Evolutionary conservation across 2,797 vertebrate genomes (phyloP), one percentile per base, ranked within the genome.

Genomic region (Pseudomugil gertrudae): DNA sequence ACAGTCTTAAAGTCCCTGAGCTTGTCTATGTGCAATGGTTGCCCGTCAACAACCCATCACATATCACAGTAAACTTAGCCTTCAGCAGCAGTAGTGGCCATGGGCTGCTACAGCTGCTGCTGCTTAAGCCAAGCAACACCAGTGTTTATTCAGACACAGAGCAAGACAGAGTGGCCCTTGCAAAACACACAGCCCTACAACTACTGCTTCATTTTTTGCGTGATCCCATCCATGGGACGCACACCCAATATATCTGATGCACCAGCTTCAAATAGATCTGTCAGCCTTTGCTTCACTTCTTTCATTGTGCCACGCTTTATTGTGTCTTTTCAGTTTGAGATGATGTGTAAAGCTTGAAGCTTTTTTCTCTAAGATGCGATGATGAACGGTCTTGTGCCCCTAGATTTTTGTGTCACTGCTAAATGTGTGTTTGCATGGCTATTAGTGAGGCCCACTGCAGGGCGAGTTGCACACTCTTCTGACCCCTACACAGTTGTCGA

Each of bases 371-470:
- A 14, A 38, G 52, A 69, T 57, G 62, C 64, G 68, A 29, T 87
- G 78, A 88, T 90, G 84, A 87, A 89, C 75, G 69, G 62, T 78
- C 86, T 83, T 70, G 67, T 71, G 54, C 76, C 81, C 52, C 69
- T 67, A 71, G 80, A 84, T 84, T 86, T 87, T 81, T 71, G 83
- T 86, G 85, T 91, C 82, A 84, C 83, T 82, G 87, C 81, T 86
- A 87, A 85, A 88, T 90, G 84, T 87, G 76, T 90, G 90, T 89
- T 92, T 92, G 89, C 84, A 90, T 83, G 88, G 79, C 88, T 84
- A 84, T 92, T 91, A 91, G 87, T 78, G 89, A 85, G 86, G 87
- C 81, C 84, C 76, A 35, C 57, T 62, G 79, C 87, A 73, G 80
- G 84, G 82, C 79, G 86, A 76, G 79, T 38, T 85, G 77, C 76